Evolutionary conservation across 2,797 vertebrate species (phyloP).

Genomic region (Melanotaenia boesemani): DNA sequence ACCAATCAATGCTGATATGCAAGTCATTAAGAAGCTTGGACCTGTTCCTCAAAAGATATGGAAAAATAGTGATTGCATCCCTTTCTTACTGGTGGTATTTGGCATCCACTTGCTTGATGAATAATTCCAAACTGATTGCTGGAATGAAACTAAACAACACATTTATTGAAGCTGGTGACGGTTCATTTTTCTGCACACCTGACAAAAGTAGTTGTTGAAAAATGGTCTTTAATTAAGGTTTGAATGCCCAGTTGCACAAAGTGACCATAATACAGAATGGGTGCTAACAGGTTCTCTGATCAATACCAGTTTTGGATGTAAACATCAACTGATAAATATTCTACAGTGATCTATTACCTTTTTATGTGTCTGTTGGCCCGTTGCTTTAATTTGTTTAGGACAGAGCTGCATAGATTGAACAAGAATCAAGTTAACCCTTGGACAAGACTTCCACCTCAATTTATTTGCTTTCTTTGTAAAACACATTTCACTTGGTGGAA

Average conservation of each 20-base stretch:
- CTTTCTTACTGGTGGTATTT: not conserved
- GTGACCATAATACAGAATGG: not conserved
- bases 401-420: not conserved
- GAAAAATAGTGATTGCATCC: not conserved
- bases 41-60: constrained; percentile 3
- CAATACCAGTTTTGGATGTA: constrained; percentile 24
- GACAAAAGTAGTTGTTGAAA: constrained; percentile 13
- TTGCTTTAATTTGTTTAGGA: not conserved
- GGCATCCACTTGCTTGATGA: constrained; percentile 19
- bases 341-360: constrained; percentile 11
- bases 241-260: constrained; percentile 25
- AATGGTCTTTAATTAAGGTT: constrained; percentile 13
- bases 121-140: constrained; percentile 23
- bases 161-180: constrained; percentile 4
- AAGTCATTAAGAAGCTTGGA: constrained; percentile 39
- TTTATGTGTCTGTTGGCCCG: constrained; percentile 1
- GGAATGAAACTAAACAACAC: constrained; percentile 25
- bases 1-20: constrained; percentile 46
- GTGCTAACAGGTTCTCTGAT: constrained; percentile 21
- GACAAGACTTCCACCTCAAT: not conserved
- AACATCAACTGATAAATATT: constrained; percentile 18
- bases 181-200: constrained; percentile 15
- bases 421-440: not conserved
- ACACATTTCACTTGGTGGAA: constrained; percentile 9
- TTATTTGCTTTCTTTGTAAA: constrained; percentile 8